These are phyloP conservation scores for Andrena dorsata DNA, from an alignment of 2,888 invertebrate species.

Conservation along the genomic window DNA sequence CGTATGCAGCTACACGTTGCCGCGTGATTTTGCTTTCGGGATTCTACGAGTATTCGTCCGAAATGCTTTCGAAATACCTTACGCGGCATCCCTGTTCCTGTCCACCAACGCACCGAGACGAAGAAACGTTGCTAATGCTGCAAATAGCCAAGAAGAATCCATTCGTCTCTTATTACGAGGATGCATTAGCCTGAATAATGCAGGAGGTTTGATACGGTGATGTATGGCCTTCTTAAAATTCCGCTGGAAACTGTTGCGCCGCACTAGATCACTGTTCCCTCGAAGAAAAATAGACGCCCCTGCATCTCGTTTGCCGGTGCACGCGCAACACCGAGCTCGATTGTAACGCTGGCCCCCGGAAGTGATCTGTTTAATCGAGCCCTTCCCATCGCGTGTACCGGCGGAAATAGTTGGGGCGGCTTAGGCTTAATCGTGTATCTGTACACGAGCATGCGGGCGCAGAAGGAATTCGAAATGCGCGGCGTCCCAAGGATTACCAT, in stretches of 20 bases:
- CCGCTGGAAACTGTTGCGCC: constrained; percentile 54
- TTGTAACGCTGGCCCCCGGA: constrained; percentile 56
- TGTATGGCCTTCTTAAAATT: constrained; percentile 55
- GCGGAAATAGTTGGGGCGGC: constrained; percentile 70
- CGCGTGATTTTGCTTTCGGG: too few species aligned
- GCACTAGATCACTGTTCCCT: constrained; percentile 32
- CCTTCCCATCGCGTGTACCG: constrained; percentile 67
- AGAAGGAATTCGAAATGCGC: constrained; percentile 66
- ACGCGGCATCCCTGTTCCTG: not conserved
- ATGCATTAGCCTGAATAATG: constrained; percentile 58
- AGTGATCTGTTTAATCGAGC: constrained; percentile 73
- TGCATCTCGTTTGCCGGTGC: constrained; percentile 44
- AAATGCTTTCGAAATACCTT: not conserved
- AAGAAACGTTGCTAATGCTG: not conserved
- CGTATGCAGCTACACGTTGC: too few species aligned
- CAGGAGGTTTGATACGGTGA: constrained; percentile 56
- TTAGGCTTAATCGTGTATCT: constrained; percentile 67
- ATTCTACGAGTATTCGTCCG: too few species aligned
- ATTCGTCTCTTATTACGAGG: constrained; percentile 48
- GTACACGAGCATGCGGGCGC: constrained; percentile 25
- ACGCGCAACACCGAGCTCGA: constrained; percentile 45
- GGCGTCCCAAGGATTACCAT: constrained; percentile 39
- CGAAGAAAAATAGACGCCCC: constrained; percentile 47
- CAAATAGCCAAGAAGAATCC: constrained; percentile 33
- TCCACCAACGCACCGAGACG: not conserved